Evolutionary conservation across 2,113 vertebrate species (phyloP), one percentile per base, ranked within the genome.

Genomic region (Equus quagga): DNA sequence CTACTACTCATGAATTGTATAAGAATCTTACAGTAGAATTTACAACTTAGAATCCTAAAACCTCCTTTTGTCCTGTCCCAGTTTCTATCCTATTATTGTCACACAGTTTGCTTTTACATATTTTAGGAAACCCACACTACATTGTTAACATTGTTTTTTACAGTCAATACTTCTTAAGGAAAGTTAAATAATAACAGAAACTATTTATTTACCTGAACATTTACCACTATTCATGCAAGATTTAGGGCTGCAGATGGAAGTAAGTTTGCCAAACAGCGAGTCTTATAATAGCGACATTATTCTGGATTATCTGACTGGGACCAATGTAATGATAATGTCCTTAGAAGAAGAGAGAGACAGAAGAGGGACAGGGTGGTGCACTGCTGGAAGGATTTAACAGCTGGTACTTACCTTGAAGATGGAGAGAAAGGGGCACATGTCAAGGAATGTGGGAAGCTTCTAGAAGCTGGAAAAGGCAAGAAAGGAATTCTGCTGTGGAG

Each of bases 291-390:
- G 36, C 31, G n/a, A 28, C 33, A 67, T 17, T 51, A 24, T 44
- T 33, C 46, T 41, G 15, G 49, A 19, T 67, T 33, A 49, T 36
- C 46, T 70, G 24, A 0, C 0, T 49, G 1, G 24, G n/a, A 21
- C 5, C 14, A 18, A 33, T 33, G 23, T 21, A 65, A 58, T 10
- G 46, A 84, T 15, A 8, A 84, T 44, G 23, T 54, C 18, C 26
- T 46, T 36, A 7, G 46, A 62, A 65, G 51, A 41, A 41, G 26
- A 83, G 5, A 56, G 44, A 56, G 14, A 4, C 2, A 72, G 54
- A 70, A 56, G n/a, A 44, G 5, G 9, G 5, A 26, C 33, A 54
- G 3, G 14, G 6, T 0, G 10, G 83, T 2, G 23, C 3, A 6
- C 1, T 6, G 4, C 18, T 10, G 33, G 62, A 60, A 26, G 7